Percentiles rank a stretch among this genome's conserved stretches.
These are phyloP conservation scores for Aphrophora alni DNA, from an alignment of 2,888 invertebrate genomes.

Conservation along the genomic window DNA sequence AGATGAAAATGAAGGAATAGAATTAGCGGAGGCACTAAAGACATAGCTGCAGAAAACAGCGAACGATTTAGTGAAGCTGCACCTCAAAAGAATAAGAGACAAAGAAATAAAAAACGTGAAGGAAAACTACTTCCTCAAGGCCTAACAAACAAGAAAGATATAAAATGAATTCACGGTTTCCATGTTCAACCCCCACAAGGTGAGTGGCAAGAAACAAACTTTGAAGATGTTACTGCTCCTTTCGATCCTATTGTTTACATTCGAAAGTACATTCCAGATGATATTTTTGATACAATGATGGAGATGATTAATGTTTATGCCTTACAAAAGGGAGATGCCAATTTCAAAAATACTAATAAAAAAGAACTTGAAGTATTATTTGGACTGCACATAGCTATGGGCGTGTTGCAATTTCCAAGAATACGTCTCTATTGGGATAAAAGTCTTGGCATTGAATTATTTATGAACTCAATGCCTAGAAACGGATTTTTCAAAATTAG, in stretches of 20 bases:
- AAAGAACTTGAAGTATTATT: conserved; percentile 7
- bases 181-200: too few species aligned
- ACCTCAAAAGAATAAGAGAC: too few species aligned
- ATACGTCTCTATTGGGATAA: conserved; percentile 21
- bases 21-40: too few species aligned
- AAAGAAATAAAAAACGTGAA: too few species aligned
- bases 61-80: too few species aligned
- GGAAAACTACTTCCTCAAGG: too few species aligned
- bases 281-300: conserved; percentile 7
- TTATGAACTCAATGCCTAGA: conserved; percentile 42
- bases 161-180: too few species aligned
- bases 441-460: background rate
- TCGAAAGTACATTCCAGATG: conserved; percentile 18
- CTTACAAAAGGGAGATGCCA: conserved; percentile 15
- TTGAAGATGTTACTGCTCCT: background rate
- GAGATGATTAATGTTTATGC: conserved; percentile 35
- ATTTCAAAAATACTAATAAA: conserved; percentile 26
- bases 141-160: too few species aligned
- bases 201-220: too few species aligned
- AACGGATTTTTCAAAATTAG: conserved; percentile 44
- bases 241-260: conserved; percentile 18
- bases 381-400: background rate
- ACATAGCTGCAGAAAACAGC: too few species aligned
- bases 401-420: conserved; percentile 14
- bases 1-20: too few species aligned